Base-by-base conservation (phyloP, 2,113 vertebrate genomes). In the Bufo bufo region DNA sequence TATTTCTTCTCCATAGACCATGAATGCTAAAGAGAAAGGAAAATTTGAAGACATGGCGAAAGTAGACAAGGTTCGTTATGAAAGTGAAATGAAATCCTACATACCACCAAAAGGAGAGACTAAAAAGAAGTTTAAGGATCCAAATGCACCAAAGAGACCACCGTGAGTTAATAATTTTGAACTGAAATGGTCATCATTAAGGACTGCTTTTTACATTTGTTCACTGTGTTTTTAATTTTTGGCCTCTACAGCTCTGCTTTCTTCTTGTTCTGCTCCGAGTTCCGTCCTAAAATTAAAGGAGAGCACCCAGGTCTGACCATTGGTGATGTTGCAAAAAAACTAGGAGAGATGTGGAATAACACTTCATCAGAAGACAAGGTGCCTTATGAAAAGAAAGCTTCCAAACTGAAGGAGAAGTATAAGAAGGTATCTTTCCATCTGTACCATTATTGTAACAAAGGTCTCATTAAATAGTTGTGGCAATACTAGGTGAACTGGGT, bases 41-140 rank as follows among this genome's bases (percentile, higher is more conserved):
- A 99, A 98, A 89, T 99, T 99, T 93, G 98, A 99, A 94, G 98
- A 99, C 69, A 96, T 97, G 97, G 98, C 98, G 89, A 98, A 98
- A 91, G 95, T 90, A 78, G 98, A 99, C 93, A 99, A 99, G 92
- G 92, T 96, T 90, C 97, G 96, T 91, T 99, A 99, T 33, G 98
- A 99, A 94, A 94, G 94, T 92, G 98, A 99, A 95, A 99, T 99
- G 98, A 97, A 97, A 94, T 96, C 95, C 90, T 99, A 99, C 84
- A 94, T 97, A 88, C 98, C 97, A 87, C 97, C 97, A 59, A 98
- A 97, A 93, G 97, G 97, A 61, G 96, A 97, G 90, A 97, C 96
- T 90, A 99, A 96, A 95, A 98, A 97, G 95, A 95, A 97, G 89
- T 96, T 96, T 89, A 99, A 99, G 96, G 98, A 99, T 92, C 98